Evolutionary conservation across 2,113 vertebrate species (phyloP).

Genomic region (Phrynocephalus versicolor): DNA sequence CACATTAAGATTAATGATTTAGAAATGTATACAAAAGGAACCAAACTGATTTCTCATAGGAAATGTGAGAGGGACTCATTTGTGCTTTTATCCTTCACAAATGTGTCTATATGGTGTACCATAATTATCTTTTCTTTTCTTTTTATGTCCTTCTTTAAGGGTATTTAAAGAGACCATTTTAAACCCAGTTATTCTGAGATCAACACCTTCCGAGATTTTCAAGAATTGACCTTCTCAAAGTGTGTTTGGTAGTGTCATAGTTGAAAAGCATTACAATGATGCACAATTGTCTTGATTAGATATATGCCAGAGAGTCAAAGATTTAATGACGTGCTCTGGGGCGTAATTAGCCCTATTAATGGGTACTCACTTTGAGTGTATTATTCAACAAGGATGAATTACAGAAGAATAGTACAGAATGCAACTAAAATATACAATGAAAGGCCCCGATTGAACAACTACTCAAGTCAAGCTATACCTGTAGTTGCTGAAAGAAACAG

Average conservation of each 20-base stretch:
- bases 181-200: neutral
- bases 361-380: slow-evolving; percentile 48
- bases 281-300: slow-evolving; percentile 46
- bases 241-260: slow-evolving; percentile 9
- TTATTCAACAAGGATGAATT: slow-evolving; percentile 45
- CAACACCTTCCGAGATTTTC: neutral
- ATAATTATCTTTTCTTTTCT: neutral
- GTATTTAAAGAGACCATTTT: slow-evolving; percentile 15
- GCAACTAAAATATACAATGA: slow-evolving; percentile 29
- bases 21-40: neutral
- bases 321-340: slow-evolving; percentile 59
- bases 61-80: neutral
- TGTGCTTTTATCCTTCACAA: neutral
- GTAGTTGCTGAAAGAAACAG: neutral
- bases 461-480: slow-evolving; percentile 14
- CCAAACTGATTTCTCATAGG: neutral
- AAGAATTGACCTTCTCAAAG: slow-evolving; percentile 20
- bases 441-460: neutral
- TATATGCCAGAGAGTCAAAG: slow-evolving; percentile 49
- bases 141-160: slow-evolving; percentile 18
- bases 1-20: neutral
- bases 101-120: neutral
- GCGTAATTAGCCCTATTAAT: slow-evolving; percentile 54
- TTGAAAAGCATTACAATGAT: slow-evolving; percentile 40
- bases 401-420: slow-evolving; percentile 25